A percentile compares a stretch with the other conserved stretches of the same genome.
These are phyloP conservation scores for Neomonachus schauinslandi DNA, from an alignment of 2,113 vertebrate species.

Conservation along the genomic window DNA sequence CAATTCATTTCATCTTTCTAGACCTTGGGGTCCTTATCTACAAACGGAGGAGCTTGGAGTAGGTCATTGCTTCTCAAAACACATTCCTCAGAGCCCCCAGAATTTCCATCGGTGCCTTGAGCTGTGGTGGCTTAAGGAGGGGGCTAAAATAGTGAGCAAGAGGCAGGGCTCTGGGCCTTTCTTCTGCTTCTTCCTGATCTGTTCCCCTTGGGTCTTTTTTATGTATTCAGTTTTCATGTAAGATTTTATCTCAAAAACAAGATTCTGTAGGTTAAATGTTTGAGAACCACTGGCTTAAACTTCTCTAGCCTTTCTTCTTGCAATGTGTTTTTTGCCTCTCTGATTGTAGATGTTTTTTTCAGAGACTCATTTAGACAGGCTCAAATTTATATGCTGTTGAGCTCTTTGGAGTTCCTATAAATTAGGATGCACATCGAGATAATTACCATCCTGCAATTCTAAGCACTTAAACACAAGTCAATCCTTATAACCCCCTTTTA, in stretches of 20 bases:
- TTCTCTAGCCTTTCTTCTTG: neutral
- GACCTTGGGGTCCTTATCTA: neutral
- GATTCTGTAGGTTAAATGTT: neutral
- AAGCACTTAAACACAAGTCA: slow-evolving; percentile 58
- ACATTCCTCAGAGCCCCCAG: neutral
- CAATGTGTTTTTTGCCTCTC: neutral
- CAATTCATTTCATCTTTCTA: neutral
- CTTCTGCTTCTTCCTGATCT: neutral
- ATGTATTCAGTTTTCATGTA: neutral
- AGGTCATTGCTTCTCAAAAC: neutral
- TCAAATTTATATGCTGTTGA: slow-evolving; percentile 22
- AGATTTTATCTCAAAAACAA: neutral
- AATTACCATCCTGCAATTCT: slow-evolving; percentile 66
- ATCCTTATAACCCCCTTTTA: slow-evolving; percentile 45
- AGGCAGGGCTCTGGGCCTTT: neutral
- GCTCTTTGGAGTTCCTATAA: neutral
- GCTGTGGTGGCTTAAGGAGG: neutral
- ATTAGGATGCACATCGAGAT: slow-evolving; percentile 47
- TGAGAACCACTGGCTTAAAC: neutral
- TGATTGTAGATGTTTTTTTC: neutral
- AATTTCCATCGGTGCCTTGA: neutral
- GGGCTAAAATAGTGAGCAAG: neutral
- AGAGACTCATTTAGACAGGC: neutral
- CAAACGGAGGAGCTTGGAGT: neutral
- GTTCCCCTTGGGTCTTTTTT: neutral